Evolutionary conservation across 2,797 vertebrate genomes (phyloP).

Genomic region (Sebastes flavidus): DNA sequence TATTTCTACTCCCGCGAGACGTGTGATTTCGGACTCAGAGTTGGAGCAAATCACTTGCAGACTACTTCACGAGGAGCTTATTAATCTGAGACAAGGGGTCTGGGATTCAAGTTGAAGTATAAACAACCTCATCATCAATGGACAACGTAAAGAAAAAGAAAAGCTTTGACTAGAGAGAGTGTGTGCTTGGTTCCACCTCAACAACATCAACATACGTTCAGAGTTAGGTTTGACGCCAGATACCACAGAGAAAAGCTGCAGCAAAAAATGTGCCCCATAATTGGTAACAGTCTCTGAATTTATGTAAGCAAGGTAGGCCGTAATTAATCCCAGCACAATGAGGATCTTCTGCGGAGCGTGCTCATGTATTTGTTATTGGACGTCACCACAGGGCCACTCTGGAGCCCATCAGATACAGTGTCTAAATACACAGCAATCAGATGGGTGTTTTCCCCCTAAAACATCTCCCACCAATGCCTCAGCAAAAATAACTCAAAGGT

Average conservation of each 20-base stretch:
- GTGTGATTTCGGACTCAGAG: slow-evolving; percentile 79
- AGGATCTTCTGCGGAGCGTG: slow-evolving; percentile 88
- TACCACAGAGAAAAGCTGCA: slow-evolving; percentile 75
- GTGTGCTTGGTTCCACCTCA: slow-evolving; percentile 67
- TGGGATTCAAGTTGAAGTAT: slow-evolving; percentile 70
- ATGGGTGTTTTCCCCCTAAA: slow-evolving; percentile 81
- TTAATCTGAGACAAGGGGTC: slow-evolving; percentile 77
- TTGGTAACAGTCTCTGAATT: slow-evolving; percentile 92
- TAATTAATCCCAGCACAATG: slow-evolving; percentile 95
- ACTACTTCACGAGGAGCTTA: slow-evolving; percentile 77
- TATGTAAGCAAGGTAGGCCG: slow-evolving; percentile 88
- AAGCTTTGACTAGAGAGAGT: slow-evolving; percentile 46
- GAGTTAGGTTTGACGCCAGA: slow-evolving; percentile 65
- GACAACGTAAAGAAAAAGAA: slow-evolving; percentile 36
- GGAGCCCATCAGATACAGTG: slow-evolving; percentile 90
- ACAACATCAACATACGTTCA: slow-evolving; percentile 54
- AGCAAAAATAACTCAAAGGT: slow-evolving; percentile 91
- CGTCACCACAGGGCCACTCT: slow-evolving; percentile 88
- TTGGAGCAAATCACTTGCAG: slow-evolving; percentile 84
- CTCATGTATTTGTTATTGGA: slow-evolving; percentile 95
- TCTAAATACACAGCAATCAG: slow-evolving; percentile 91
- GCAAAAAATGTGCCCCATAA: slow-evolving; percentile 88
- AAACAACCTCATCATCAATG: slow-evolving; percentile 77
- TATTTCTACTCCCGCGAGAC: slow-evolving; percentile 77
- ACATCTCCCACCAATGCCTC: slow-evolving; percentile 87